A percentile compares a stretch with the other conserved stretches of the same genome.
These are phyloP conservation scores for Thyatira batis DNA, from an alignment of 2,888 invertebrate genomes.

Conservation along the genomic window DNA sequence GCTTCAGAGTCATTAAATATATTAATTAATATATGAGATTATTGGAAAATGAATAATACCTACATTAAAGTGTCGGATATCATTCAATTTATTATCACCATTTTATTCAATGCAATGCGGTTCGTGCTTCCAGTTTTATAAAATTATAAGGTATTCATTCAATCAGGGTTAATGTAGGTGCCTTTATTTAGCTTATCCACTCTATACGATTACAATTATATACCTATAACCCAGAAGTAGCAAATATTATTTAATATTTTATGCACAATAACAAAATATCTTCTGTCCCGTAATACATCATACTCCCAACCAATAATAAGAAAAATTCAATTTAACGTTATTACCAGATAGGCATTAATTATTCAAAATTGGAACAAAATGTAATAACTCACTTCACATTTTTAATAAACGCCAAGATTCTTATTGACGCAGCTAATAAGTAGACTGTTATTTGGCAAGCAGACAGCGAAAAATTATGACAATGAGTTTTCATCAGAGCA, in stretches of 20 bases:
- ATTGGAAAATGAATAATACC: slow-evolving; percentile 41
- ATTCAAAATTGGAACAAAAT: background rate
- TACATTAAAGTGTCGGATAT: slow-evolving; percentile 29
- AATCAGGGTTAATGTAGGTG: too few species aligned
- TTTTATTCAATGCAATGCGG: background rate
- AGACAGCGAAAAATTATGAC: slow-evolving; percentile 41
- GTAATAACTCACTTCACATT: background rate
- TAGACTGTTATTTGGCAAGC: slow-evolving; percentile 33
- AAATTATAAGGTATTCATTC: too few species aligned
- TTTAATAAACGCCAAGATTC: background rate
- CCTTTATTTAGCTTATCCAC: too few species aligned
- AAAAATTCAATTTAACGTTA: too few species aligned
- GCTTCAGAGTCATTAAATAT: slow-evolving; percentile 33
- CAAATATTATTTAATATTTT: too few species aligned
- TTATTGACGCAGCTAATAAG: slow-evolving; percentile 18
- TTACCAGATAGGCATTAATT: background rate
- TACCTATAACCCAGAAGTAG: too few species aligned
- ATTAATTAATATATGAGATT: slow-evolving; percentile 40
- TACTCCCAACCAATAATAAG: too few species aligned
- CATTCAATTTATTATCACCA: slow-evolving; percentile 18
- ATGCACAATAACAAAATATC: too few species aligned
- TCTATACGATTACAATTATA: too few species aligned
- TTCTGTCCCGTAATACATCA: too few species aligned
- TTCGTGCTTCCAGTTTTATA: background rate
- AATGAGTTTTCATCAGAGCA: slow-evolving; percentile 43